Evolutionary conservation across 2,113 vertebrate species (phyloP), one percentile per base, ranked within the genome.

Genomic region (Euleptes europaea): DNA sequence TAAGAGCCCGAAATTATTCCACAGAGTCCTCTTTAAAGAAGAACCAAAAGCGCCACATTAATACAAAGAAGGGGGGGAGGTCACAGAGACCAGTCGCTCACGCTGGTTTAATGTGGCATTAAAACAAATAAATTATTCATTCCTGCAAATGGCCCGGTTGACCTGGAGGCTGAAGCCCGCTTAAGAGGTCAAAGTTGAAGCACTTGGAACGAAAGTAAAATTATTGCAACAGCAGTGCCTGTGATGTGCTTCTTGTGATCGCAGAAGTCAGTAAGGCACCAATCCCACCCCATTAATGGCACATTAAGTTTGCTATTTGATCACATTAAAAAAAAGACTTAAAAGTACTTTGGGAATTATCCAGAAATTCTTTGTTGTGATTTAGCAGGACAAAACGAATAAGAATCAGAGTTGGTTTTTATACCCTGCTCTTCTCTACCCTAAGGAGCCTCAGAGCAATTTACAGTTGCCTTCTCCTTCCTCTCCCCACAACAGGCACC

Each of bases 1-100:
- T 97, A 97, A 96, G 95, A 93, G 92, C 40, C 91, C n/a, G 92
- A 95, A 96, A 97, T 95, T 93, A 96, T 93, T 96, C 95, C 94
- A 84, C 90, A 82, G 95, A 96, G 94, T 90, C 90, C 94, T 94
- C 95, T 96, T 95, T 96, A 96, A 91, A 96, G 95, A 95, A 87
- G 95, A 96, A 94, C 93, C 94, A 94, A 96, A 79, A 96, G 95
- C 14, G 92, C 93, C 89, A 93, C 93, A 95, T 95, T 94, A 96
- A 93, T 80, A 93, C 88, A 74, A 94, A 90, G 94, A 95, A 96
- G 94, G 95, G 96, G 95, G 95, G 96, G 93, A 95, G 95, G 95
- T 95, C 96, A 95, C 88, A 84, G 94, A 95, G 94, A 93, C 89
- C 94, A 95, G 93, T 93, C 95, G 88, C 94, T 96, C 92, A 79